phyloP scores from a whole-genome alignment of 30 jellyfish, hydroid and myxozoan species.

The Aurelia sp. region DNA sequence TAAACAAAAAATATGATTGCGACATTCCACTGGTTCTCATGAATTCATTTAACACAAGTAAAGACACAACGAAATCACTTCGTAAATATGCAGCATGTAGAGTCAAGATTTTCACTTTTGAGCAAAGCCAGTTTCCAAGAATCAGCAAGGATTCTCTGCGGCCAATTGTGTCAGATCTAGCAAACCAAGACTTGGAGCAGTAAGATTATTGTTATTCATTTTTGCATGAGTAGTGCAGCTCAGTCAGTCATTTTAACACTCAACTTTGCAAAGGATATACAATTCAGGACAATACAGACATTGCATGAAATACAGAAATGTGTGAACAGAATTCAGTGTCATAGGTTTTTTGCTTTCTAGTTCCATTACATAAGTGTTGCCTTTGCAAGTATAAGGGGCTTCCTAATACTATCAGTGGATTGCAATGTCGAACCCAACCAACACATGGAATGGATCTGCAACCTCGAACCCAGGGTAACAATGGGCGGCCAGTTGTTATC shows the following conservation, averaged over 20 bases:
- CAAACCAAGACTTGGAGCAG: slow-evolving; percentile 66
- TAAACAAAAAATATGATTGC: slow-evolving; percentile 84
- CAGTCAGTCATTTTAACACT: neutral
- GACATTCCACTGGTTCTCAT: slow-evolving; percentile 89
- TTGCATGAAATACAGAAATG: too few species aligned
- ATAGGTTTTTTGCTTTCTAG: too few species aligned
- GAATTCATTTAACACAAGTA: slow-evolving; percentile 95
- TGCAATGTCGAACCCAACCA: too few species aligned
- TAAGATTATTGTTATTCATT: slow-evolving; percentile 7
- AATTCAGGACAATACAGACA: too few species aligned
- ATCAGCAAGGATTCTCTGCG: slow-evolving; percentile 83
- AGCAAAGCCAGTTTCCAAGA: slow-evolving; percentile 97
- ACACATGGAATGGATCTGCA: too few species aligned
- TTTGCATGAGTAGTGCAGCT: neutral
- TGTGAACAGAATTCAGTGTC: too few species aligned
- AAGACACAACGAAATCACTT: slow-evolving; percentile 75
- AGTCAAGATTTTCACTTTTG: slow-evolving; percentile 69
- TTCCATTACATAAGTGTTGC: too few species aligned
- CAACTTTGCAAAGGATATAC: too few species aligned
- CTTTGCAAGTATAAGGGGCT: too few species aligned
- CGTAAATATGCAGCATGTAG: slow-evolving; percentile 77
- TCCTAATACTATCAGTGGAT: too few species aligned
- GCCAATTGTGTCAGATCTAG: slow-evolving; percentile 68
- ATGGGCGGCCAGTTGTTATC: too few species aligned
- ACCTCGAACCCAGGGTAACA: too few species aligned